A percentile compares a stretch with the other conserved stretches of the same genome.
phyloP scores from a whole-genome alignment of 2,113 vertebrate species.

The Festucalex cinctus region DNA sequence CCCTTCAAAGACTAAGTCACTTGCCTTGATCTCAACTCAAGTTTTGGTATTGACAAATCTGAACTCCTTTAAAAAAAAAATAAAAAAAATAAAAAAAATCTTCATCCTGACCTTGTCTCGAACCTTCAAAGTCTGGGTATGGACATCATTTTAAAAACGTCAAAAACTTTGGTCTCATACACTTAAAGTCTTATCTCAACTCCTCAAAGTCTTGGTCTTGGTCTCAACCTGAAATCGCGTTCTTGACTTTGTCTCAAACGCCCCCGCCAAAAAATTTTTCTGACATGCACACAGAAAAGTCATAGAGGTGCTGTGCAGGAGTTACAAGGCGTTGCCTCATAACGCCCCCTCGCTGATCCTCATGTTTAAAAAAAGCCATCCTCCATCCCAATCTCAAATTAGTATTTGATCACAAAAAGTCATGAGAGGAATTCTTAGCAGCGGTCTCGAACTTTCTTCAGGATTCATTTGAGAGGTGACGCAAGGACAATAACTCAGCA shows the following conservation, averaged over 20 bases:
- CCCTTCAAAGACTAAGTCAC: too few species aligned
- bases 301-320: constrained; percentile 2
- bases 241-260: neutral
- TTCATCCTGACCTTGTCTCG: too few species aligned
- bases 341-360: constrained; percentile 30
- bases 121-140: too few species aligned
- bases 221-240: too few species aligned
- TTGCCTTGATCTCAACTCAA: too few species aligned
- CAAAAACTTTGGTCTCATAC: neutral
- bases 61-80: too few species aligned
- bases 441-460: constrained; percentile 4
- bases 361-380: constrained; percentile 58
- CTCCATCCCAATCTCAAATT: constrained; percentile 27
- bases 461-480: neutral
- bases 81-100: too few species aligned
- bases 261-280: neutral
- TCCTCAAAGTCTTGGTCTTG: neutral
- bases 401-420: constrained; percentile 62
- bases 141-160: neutral
- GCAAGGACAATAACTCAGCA: constrained; percentile 1
- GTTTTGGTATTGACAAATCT: too few species aligned
- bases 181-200: too few species aligned
- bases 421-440: constrained; percentile 15
- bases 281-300: constrained; percentile 7
- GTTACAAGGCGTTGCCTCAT: constrained; percentile 62